Conservation (phyloP, 2,797 vertebrate species). For the Eidolon dupreanum region DNA sequence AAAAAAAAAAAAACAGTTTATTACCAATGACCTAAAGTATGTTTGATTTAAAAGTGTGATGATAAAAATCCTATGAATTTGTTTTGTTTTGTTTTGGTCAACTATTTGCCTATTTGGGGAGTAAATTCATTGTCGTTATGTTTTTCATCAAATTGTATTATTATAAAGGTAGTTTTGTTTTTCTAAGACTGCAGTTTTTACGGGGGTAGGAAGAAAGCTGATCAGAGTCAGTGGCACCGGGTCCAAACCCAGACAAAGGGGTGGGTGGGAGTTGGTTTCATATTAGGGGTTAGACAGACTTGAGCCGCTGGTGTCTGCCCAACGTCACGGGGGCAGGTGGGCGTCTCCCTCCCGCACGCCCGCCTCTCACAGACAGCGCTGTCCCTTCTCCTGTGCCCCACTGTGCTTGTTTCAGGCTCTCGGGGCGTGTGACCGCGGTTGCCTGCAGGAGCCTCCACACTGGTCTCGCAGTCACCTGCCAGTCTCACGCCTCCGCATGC, state of each 20-base stretch:
- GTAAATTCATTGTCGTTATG: background rate
- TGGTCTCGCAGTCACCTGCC: fast-evolving
- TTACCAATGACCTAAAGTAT: background rate
- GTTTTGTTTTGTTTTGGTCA: background rate
- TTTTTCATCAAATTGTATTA: background rate
- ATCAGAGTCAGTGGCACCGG: fast-evolving
- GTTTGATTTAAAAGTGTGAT: background rate
- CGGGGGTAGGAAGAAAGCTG: background rate
- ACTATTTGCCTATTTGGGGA: background rate
- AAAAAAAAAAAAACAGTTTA: background rate
- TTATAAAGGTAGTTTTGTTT: background rate
- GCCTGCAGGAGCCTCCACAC: fast-evolving
- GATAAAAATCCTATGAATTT: background rate
- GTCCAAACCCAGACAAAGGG: background rate
- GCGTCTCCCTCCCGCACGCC: fast-evolving
- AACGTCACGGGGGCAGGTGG: background rate
- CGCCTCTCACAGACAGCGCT: too few species aligned
- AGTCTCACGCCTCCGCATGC: background rate
- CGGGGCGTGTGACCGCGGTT: fast-evolving
- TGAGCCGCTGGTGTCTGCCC: background rate
- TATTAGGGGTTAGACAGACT: fast-evolving
- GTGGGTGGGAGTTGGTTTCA: background rate
- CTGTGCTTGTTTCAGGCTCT: background rate
- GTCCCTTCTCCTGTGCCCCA: fast-evolving
- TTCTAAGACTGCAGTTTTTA: background rate